These are phyloP conservation scores for Drosophila cyrtoloma DNA, from an alignment of 2,888 invertebrate species.

Conservation along the genomic window DNA sequence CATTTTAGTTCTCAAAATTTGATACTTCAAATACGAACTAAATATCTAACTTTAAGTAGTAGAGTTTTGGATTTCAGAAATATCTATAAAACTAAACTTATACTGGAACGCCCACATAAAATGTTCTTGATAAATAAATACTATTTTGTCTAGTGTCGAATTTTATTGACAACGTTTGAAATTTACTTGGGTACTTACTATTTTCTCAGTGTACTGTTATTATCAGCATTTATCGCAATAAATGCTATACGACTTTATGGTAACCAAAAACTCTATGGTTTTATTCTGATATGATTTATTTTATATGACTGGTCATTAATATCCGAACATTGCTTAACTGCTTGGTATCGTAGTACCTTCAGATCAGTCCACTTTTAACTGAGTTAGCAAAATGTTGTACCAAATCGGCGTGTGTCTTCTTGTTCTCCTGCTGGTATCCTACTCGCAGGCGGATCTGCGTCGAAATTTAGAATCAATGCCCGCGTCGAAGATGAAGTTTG, in stretches of 20 bases:
- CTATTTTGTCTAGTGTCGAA: fast-evolving
- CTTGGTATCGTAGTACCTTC: slow-evolving; percentile 11
- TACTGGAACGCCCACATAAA: no score
- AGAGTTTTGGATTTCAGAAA: neutral
- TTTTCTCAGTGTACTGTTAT: neutral
- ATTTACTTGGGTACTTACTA: neutral
- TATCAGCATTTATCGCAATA: slow-evolving; percentile 43
- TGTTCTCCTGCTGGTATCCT: slow-evolving; percentile 40
- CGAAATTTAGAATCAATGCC: slow-evolving; percentile 30
- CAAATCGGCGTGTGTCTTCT: slow-evolving; percentile 28
- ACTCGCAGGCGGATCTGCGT: slow-evolving; percentile 30
- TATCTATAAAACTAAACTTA: neutral
- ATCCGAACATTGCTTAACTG: slow-evolving; percentile 54
- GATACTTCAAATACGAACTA: neutral
- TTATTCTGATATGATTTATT: slow-evolving; percentile 41
- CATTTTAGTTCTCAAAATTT: neutral
- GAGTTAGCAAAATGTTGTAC: slow-evolving; percentile 57
- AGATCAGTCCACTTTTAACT: slow-evolving; percentile 59
- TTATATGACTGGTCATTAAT: slow-evolving; percentile 65
- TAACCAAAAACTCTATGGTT: slow-evolving; percentile 24
- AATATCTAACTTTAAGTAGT: neutral
- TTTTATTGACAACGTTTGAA: neutral
- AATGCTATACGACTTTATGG: slow-evolving; percentile 63
- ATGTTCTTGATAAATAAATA: neutral
- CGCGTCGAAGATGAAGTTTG: slow-evolving; percentile 13